Conservation (phyloP, 2,113 vertebrate genomes). For the Corythaeola cristata region DNA sequence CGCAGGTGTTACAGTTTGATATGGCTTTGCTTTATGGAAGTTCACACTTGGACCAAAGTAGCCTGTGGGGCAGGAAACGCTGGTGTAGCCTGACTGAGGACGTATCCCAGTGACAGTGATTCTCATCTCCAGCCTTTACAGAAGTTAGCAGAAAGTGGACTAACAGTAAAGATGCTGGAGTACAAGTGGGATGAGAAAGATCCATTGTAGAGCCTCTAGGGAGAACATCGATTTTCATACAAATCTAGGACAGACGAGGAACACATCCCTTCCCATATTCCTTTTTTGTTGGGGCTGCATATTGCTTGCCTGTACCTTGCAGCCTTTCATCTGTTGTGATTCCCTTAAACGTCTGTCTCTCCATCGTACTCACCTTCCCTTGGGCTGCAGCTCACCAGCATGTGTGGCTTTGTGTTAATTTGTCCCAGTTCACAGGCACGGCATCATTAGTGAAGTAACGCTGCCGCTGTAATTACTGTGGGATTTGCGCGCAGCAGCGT, state of each 20-base stretch:
- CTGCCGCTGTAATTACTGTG: slow-evolving; percentile 61
- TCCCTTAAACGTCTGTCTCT: background rate
- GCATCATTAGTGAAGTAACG: slow-evolving; percentile 57
- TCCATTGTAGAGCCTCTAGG: background rate
- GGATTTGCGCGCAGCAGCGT: slow-evolving; percentile 54
- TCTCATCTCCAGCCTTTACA: background rate
- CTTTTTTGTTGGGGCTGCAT: background rate
- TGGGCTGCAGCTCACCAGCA: slow-evolving; percentile 23
- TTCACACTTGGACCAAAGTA: background rate
- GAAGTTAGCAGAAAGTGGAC: background rate
- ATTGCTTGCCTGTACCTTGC: background rate
- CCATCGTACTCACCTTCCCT: slow-evolving; percentile 15
- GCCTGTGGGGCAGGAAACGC: background rate
- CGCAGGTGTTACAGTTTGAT: background rate
- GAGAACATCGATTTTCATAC: background rate
- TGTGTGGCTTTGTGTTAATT: slow-evolving; percentile 54
- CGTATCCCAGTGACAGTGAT: rapidly evolving
- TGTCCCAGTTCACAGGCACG: slow-evolving; percentile 44
- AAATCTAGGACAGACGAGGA: background rate
- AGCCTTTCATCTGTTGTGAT: slow-evolving; percentile 2
- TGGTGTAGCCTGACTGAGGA: background rate
- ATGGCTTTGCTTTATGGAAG: background rate
- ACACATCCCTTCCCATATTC: background rate
- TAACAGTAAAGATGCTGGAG: background rate
- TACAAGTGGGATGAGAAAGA: background rate